Evolutionary conservation across 2,797 vertebrate genomes (phyloP).

Genomic region (Thalassophryne amazonica): DNA sequence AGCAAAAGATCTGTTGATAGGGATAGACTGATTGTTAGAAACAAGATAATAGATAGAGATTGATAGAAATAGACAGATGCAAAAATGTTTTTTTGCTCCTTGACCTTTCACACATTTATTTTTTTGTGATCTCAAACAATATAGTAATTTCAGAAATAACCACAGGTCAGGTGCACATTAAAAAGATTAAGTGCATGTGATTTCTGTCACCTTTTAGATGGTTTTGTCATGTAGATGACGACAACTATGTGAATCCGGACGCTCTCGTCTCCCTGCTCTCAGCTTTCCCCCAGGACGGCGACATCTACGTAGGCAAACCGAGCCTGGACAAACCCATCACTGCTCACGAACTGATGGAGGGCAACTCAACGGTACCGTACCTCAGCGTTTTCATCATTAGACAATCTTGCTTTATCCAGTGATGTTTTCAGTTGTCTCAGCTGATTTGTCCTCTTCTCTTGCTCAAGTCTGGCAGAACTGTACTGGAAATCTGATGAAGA

Average conservation of each 20-base stretch:
- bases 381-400: background rate
- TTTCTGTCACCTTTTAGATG: constrained; percentile 73
- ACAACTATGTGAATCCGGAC: constrained; percentile 88
- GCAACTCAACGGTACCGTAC: constrained; percentile 80
- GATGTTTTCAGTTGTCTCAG: background rate
- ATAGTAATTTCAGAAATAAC: background rate
- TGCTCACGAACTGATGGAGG: constrained; percentile 76
- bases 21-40: too few species aligned
- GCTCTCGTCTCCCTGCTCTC: constrained; percentile 82
- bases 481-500: too few species aligned
- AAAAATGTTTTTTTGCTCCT: background rate
- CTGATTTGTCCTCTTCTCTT: background rate
- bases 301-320: constrained; percentile 88
- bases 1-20: too few species aligned
- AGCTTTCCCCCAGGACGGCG: constrained; percentile 62
- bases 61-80: too few species aligned
- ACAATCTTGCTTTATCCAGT: background rate
- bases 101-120: too few species aligned
- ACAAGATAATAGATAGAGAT: too few species aligned
- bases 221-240: constrained; percentile 94
- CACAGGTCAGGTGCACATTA: background rate
- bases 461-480: background rate
- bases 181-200: too few species aligned
- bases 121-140: too few species aligned
- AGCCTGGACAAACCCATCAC: constrained; percentile 88